Conservation (phyloP, 2,113 vertebrate species). For the Odocoileus virginianus region DNA sequence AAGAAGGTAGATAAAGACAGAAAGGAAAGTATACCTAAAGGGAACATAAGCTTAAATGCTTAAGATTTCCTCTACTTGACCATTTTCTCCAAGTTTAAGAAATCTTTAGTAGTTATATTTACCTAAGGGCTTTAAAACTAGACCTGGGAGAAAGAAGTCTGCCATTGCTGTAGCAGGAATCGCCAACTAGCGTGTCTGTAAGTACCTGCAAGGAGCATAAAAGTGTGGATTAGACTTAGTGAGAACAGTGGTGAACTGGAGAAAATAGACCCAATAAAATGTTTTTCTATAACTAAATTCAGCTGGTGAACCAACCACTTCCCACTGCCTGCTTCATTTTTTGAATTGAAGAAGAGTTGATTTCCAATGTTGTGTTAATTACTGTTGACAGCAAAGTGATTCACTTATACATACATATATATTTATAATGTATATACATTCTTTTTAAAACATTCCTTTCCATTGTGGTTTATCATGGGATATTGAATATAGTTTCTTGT, state of each 20-base stretch:
- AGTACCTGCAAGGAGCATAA: not conserved
- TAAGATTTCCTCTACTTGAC: not conserved
- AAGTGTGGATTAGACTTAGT: not conserved
- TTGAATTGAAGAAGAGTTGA: not conserved
- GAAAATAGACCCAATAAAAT: not conserved
- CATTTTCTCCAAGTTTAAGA: not conserved
- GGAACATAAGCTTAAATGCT: not conserved
- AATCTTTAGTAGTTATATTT: not conserved
- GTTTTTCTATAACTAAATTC: not conserved
- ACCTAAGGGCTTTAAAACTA: not conserved
- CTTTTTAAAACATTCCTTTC: not conserved
- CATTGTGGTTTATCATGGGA: not conserved
- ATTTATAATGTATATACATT: not conserved
- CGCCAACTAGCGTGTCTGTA: not conserved
- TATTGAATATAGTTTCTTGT: not conserved
- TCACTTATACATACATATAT: not conserved
- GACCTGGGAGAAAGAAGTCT: not conserved
- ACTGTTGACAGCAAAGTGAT: not conserved
- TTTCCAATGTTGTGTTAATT: not conserved
- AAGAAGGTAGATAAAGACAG: not conserved
- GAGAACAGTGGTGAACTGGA: not conserved
- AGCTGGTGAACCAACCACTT: not conserved
- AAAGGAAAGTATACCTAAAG: not conserved
- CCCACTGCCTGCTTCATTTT: not conserved
- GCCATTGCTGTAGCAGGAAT: not conserved